Conservation (phyloP, 2,113 vertebrate genomes). For the Romanogobio albipinnatus region DNA sequence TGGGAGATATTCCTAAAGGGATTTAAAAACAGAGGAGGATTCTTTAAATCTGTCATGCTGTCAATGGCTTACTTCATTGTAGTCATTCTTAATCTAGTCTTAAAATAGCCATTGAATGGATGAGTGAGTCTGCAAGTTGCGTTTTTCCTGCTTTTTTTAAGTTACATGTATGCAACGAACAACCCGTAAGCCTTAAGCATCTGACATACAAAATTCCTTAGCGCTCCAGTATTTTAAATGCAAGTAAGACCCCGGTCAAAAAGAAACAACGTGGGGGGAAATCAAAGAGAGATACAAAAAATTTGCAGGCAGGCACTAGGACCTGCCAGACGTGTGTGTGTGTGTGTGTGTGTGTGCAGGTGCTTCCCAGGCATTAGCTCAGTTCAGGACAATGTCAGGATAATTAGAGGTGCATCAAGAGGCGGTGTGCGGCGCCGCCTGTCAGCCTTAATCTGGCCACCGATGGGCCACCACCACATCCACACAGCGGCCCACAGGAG, state of each 20-base stretch:
- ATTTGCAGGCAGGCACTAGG: constrained; percentile 63
- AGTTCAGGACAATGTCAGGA: constrained; percentile 82
- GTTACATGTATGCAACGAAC: constrained; percentile 5
- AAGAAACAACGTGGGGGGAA: constrained; percentile 15
- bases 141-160: not conserved
- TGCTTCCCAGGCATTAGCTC: constrained; percentile 78
- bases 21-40: constrained; percentile 71
- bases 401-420: constrained; percentile 84
- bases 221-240: constrained; percentile 1
- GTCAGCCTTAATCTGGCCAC: constrained; percentile 87
- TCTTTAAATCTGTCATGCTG: constrained; percentile 67
- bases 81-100: not conserved
- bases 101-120: not conserved
- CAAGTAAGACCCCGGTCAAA: constrained; percentile 21
- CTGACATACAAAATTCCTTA: constrained; percentile 23
- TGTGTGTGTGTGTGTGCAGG: constrained; percentile 33
- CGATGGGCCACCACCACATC: constrained; percentile 82
- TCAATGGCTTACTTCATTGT: constrained; percentile 71
- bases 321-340: constrained; percentile 46
- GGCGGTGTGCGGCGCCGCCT: constrained; percentile 79
- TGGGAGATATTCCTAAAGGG: constrained; percentile 73
- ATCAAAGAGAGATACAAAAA: constrained; percentile 5
- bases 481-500: constrained; percentile 86
- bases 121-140: not conserved
- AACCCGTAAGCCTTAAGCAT: constrained; percentile 15